Base-by-base conservation (phyloP, 2,797 vertebrate genomes). In the Rousettus madagascariensis region DNA sequence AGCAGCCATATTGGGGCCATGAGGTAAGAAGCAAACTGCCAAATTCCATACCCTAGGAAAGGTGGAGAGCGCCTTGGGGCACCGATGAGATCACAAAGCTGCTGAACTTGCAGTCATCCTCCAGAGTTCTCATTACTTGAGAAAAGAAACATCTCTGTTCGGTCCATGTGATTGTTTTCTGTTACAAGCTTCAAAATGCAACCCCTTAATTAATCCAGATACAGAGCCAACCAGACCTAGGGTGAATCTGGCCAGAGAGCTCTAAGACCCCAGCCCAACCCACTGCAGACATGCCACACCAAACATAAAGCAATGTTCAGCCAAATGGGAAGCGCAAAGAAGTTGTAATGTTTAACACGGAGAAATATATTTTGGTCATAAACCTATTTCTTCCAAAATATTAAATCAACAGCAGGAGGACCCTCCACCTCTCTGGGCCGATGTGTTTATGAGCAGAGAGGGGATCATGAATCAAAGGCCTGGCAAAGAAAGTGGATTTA, bases 281-380 rank as follows among this genome's bases (percentile, higher is more conserved):
- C 30, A 49, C 61, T 3, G 28, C 72, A 92, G 57, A 78, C 86
- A 71, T 28, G 26, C 55, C 20, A 89, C 10, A 51, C 28, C 57
- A 75, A 66, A 82, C 68, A 24, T 57, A 93, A 95, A 95, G 51
- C 53, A 69, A 77, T n/a, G 30, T 30, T 22, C 41, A 83, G 71
- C 49, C 57, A 83, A 87, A 95, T 61, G 20, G 2, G 51, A n/a
- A 66, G 79, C 72, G 92, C 93, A 92, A 68, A 95, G 79, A 30
- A 57, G 80, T 88, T 80, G 33, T 95, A 96, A 96, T n/a, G 5
- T 95, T 90, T 96, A 96, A 96, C 75, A 86, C 77, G 57, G 26
- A 87, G 61, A 95, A 94, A 74, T 36, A 91, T 65, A 30, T 92
- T 75, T 53, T 61, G 92, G 43, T 78, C 88, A 69, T 95, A 95